phyloP scores from a whole-genome alignment of 2,888 invertebrate species.

The Chrysomela aeneicollis region DNA sequence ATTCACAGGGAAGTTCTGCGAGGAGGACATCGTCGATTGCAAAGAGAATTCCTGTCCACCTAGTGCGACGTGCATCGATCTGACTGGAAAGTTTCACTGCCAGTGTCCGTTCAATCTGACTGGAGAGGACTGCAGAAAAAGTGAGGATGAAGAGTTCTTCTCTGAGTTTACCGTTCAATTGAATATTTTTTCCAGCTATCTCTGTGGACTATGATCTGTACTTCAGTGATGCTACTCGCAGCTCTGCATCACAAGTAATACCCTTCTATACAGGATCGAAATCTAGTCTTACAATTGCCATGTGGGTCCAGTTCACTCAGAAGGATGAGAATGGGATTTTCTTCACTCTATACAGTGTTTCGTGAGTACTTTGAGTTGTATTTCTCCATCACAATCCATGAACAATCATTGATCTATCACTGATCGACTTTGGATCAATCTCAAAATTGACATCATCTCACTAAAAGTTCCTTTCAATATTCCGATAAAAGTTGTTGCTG shows the following conservation, averaged over 20 bases:
- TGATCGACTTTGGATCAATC: too few species aligned
- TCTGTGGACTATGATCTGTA: conserved; percentile 97
- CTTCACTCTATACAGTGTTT: conserved; percentile 91
- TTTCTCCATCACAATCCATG: too few species aligned
- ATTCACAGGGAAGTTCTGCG: conserved; percentile 80
- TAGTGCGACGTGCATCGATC: conserved; percentile 90
- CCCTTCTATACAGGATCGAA: conserved; percentile 85
- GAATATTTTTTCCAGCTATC: conserved; percentile 74
- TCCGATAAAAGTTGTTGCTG: too few species aligned
- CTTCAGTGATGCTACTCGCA: conserved; percentile 90
- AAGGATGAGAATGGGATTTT: conserved; percentile 92
- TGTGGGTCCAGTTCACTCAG: conserved; percentile 96
- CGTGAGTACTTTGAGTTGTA: conserved; percentile 62
- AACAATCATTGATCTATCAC: too few species aligned
- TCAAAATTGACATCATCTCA: too few species aligned
- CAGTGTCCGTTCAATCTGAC: conserved; percentile 97
- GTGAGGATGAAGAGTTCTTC: conserved; percentile 64
- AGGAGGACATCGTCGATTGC: conserved; percentile 90
- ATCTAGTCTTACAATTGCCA: conserved; percentile 84
- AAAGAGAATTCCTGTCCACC: conserved; percentile 94
- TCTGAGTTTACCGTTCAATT: not conserved
- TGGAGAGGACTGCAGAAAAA: conserved; percentile 95
- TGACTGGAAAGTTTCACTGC: conserved; percentile 91
- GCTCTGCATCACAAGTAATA: conserved; percentile 91
- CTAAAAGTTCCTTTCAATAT: too few species aligned